phyloP scores from a whole-genome alignment of 2,113 vertebrate genomes.

The Nematolebias whitei region DNA sequence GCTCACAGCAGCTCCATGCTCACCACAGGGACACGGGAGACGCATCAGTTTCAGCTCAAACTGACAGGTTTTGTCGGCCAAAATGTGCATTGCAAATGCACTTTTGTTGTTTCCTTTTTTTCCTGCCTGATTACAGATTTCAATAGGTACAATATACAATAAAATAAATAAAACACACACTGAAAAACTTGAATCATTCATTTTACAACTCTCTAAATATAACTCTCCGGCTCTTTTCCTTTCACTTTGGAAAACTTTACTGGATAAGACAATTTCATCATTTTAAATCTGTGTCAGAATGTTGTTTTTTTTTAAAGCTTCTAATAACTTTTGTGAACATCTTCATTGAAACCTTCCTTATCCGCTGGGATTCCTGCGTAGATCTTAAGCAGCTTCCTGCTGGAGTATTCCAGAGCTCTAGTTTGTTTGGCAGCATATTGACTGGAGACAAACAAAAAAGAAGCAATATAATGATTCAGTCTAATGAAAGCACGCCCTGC shows the following conservation, averaged over 20 bases:
- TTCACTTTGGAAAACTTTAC: background rate
- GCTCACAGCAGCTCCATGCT: conserved; percentile 6
- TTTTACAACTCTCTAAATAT: background rate
- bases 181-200: background rate
- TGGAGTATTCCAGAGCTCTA: conserved; percentile 11
- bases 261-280: background rate
- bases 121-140: background rate
- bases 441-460: conserved; percentile 48
- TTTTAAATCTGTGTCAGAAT: background rate
- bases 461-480: conserved; percentile 48
- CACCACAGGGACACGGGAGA: background rate
- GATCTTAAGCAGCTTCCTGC: conserved; percentile 10
- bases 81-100: conserved; percentile 3
- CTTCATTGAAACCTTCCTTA: background rate
- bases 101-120: background rate
- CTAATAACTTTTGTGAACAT: conserved; percentile 1
- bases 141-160: background rate
- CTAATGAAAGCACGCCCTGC: conserved; percentile 43
- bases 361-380: conserved; percentile 21
- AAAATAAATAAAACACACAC: background rate
- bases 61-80: conserved; percentile 10
- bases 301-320: background rate
- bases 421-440: conserved; percentile 31
- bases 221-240: background rate
- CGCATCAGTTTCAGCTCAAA: conserved; percentile 6